Percentiles rank a stretch among this genome's conserved stretches.
Conservation (phyloP, 2,797 vertebrate genomes). For the Anabacerthia variegaticeps region DNA sequence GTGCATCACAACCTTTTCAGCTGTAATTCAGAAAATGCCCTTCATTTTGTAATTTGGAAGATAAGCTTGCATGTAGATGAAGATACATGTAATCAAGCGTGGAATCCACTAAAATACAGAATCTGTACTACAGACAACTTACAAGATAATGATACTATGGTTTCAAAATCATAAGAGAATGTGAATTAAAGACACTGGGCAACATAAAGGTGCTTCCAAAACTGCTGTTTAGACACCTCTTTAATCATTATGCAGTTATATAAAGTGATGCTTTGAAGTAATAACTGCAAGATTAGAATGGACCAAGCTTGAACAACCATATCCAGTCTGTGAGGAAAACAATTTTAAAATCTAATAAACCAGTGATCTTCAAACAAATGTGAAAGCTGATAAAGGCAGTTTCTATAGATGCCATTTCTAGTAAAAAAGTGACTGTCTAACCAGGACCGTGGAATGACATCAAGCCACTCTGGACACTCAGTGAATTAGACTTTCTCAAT, state of each 20-base stretch:
- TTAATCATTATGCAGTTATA: background rate
- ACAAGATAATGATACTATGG: background rate
- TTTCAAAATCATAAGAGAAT: background rate
- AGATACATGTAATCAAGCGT: background rate
- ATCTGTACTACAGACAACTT: background rate
- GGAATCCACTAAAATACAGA: background rate
- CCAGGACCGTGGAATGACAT: background rate
- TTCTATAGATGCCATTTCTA: background rate
- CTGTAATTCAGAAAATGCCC: background rate
- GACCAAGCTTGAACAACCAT: background rate
- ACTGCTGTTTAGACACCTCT: background rate
- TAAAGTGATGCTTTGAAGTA: background rate
- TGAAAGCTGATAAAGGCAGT: background rate
- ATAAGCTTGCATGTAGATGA: background rate
- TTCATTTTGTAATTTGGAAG: background rate
- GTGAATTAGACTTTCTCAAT: background rate
- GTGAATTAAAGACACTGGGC: background rate
- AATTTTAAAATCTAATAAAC: background rate
- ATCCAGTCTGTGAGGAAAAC: background rate
- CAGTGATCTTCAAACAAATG: background rate
- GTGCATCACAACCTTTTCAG: background rate
- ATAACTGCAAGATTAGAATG: background rate
- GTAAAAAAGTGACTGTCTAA: background rate
- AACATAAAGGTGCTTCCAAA: background rate
- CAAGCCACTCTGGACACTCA: background rate